Conservation (phyloP, 37 sponge, comb jelly and placozoan genomes). For the Spongilla lacustris region DNA sequence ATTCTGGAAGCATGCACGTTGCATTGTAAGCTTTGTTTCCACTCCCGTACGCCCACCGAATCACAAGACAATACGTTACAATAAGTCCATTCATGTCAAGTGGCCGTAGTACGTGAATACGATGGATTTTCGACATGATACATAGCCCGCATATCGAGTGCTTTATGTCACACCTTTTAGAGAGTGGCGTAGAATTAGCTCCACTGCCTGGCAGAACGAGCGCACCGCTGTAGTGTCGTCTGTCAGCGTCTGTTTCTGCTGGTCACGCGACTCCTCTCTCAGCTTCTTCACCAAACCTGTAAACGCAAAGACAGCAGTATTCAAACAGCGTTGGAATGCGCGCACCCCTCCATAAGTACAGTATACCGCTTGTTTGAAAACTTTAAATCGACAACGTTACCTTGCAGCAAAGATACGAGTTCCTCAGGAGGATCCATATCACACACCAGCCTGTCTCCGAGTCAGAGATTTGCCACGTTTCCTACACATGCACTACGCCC, state of each 20-base stretch:
- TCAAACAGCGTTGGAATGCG: no score
- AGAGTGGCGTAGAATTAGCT: conserved; percentile 61
- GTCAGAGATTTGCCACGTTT: neutral
- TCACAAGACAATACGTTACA: neutral
- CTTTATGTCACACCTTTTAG: conserved; percentile 65
- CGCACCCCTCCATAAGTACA: neutral
- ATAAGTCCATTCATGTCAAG: neutral
- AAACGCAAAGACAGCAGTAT: neutral
- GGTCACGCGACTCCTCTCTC: neutral
- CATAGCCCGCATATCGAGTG: neutral
- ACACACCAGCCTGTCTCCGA: no score
- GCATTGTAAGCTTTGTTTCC: no score
- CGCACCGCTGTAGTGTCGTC: conserved; percentile 61
- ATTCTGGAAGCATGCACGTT: no score
- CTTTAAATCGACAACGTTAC: conserved; percentile 5
- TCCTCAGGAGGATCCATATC: conserved; percentile 54
- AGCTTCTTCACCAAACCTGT: conserved; percentile 6
- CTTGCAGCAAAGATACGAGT: conserved; percentile 57
- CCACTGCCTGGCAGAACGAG: conserved; percentile 62
- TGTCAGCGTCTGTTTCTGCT: conserved; percentile 14
- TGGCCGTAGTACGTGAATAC: neutral
- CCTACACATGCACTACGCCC: neutral
- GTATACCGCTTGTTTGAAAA: no score
- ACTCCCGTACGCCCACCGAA: neutral
- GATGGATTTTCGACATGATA: neutral